Evolutionary conservation across 2,888 invertebrate species (phyloP).

Genomic region (Craniophora ligustri): DNA sequence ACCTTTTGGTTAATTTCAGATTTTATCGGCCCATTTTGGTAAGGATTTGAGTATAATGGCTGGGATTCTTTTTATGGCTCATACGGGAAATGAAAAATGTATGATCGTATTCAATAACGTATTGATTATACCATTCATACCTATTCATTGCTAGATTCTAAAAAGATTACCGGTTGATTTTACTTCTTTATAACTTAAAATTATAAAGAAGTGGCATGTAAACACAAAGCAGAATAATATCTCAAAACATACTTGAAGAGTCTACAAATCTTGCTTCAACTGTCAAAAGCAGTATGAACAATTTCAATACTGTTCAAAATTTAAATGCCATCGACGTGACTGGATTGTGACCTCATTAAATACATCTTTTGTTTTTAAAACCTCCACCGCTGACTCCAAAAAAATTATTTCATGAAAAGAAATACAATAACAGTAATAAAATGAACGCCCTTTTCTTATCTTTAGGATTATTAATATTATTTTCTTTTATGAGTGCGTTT

Average conservation of each 20-base stretch:
- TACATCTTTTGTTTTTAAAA: background rate
- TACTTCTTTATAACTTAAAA: no score
- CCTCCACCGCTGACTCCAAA: background rate
- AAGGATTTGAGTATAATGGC: slow-evolving; percentile 37
- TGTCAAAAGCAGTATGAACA: background rate
- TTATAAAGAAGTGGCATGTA: no score
- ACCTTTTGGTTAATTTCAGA: slow-evolving; percentile 38
- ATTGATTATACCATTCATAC: no score
- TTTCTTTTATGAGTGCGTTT: no score
- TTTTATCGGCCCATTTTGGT: slow-evolving; percentile 25
- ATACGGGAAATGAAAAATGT: slow-evolving; percentile 17
- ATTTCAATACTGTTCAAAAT: background rate
- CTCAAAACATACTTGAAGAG: no score
- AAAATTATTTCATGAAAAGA: background rate
- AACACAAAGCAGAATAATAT: no score
- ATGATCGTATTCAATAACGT: slow-evolving; percentile 12
- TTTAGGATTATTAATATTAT: no score
- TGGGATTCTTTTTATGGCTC: slow-evolving; percentile 38
- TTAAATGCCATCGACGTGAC: background rate
- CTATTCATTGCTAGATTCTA: no score
- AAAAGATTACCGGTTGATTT: no score
- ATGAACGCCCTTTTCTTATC: no score
- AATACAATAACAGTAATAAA: background rate
- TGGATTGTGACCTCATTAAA: background rate
- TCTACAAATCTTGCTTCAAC: background rate